A percentile compares a stretch with the other conserved stretches of the same genome.
phyloP scores from a whole-genome alignment of 2,113 vertebrate species.

The Verasper variegatus region DNA sequence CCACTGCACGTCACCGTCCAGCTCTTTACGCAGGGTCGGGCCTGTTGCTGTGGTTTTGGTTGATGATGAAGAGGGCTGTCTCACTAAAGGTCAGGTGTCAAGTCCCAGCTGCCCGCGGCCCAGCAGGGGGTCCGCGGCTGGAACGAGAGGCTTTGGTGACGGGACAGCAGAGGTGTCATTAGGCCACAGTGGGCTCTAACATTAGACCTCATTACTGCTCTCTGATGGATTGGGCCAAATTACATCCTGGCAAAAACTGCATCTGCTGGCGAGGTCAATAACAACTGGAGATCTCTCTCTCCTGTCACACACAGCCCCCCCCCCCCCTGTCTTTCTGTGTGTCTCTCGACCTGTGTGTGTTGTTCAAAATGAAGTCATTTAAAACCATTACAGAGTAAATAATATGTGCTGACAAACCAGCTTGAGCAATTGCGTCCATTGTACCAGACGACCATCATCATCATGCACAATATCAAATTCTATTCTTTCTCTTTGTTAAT shows the following conservation, averaged over 20 bases:
- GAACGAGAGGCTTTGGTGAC: slow-evolving; percentile 34
- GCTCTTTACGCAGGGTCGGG: slow-evolving; percentile 7
- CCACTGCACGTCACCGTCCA: not conserved
- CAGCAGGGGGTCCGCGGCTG: slow-evolving; percentile 54
- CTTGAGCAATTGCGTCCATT: slow-evolving; percentile 29
- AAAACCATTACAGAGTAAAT: slow-evolving; percentile 42
- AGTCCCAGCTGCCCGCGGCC: slow-evolving; percentile 66
- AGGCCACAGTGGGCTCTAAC: slow-evolving; percentile 75
- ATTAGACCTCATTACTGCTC: slow-evolving; percentile 82
- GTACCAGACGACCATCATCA: slow-evolving; percentile 28
- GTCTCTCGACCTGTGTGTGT: slow-evolving; percentile 19
- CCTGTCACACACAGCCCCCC: not conserved
- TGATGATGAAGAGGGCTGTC: slow-evolving; percentile 66
- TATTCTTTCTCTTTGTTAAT: not conserved
- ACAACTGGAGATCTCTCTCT: slow-evolving; percentile 43
- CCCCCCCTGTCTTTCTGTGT: not conserved
- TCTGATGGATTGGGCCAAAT: slow-evolving; percentile 78
- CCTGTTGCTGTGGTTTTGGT: slow-evolving; percentile 26
- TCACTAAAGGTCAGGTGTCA: slow-evolving; percentile 64
- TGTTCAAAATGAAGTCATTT: slow-evolving; percentile 34
- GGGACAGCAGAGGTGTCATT: slow-evolving; percentile 73
- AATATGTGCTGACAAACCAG: slow-evolving; percentile 26
- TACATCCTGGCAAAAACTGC: slow-evolving; percentile 69
- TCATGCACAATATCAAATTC: slow-evolving; percentile 22
- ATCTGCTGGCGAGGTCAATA: slow-evolving; percentile 54